These are phyloP conservation scores for Rachycentron canadum DNA, from an alignment of 2,797 vertebrate species.

Conservation along the genomic window DNA sequence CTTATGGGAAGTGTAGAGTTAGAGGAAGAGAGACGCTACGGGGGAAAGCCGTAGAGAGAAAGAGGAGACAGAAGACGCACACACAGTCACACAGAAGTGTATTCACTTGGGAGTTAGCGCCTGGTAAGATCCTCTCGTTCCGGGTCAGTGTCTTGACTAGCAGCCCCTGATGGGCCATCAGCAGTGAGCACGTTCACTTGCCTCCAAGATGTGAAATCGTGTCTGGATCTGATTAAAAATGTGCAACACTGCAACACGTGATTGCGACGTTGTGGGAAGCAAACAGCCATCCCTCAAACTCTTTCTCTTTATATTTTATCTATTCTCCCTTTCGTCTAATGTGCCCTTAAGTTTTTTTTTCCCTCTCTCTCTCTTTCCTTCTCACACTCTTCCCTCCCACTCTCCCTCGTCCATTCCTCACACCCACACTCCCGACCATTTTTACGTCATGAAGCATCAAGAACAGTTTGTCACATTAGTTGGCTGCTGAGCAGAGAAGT, in stretches of 20 bases:
- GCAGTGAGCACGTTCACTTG: slow-evolving; percentile 48
- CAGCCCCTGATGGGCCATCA: slow-evolving; percentile 48
- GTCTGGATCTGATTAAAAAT: slow-evolving; percentile 10
- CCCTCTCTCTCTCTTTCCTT: neutral
- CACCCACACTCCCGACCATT: slow-evolving; percentile 16
- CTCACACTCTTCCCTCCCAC: slow-evolving; percentile 6
- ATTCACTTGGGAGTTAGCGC: slow-evolving; percentile 39
- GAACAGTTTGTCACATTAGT: slow-evolving; percentile 67
- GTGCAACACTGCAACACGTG: slow-evolving; percentile 1
- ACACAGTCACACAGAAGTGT: neutral
- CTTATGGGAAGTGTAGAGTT: neutral
- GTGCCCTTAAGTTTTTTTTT: neutral
- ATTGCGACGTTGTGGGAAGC: neutral
- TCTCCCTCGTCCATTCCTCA: neutral
- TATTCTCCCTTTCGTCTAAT: neutral
- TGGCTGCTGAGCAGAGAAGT: slow-evolving; percentile 37
- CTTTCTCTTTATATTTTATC: neutral
- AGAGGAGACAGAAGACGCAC: neutral
- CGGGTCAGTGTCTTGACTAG: slow-evolving; percentile 64
- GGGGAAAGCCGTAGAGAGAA: neutral
- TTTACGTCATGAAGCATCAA: slow-evolving; percentile 55
- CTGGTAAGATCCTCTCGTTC: slow-evolving; percentile 62
- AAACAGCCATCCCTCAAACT: neutral
- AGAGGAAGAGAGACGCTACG: neutral
- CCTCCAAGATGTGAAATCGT: slow-evolving; percentile 31